Base-by-base conservation (phyloP, 2,797 vertebrate genomes). In the Chlorospingus flavigularis region DNA sequence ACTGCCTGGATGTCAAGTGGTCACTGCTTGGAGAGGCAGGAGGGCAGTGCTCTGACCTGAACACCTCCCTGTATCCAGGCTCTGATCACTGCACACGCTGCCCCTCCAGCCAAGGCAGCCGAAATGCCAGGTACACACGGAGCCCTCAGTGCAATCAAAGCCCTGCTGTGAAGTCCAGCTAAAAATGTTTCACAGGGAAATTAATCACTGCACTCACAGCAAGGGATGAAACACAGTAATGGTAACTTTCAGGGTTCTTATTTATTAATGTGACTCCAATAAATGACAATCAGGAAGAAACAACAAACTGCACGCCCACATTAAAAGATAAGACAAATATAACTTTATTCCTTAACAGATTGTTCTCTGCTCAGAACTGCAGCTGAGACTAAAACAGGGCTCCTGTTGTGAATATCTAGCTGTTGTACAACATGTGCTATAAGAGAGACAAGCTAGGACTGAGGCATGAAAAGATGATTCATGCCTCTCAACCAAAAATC, bases 341-440 rank as follows among this genome's bases (percentile, higher is more conserved):
- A 77, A 63, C 47, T 15, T 16, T 68, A 45, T 23, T 92, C 62
- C 28, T 58, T 77, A 70, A 73, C 39, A 89, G 40, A 39, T 1
- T 67, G 53, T 4, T 1, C 63, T 86, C 43, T 86, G 31, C 58
- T 83, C 39, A 60, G 65, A 86, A 37, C 31, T 70, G 40, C 31
- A 83, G 61, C 89, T 40, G 35, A 90, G 42, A 91, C 71, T 63
- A 72, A 93, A 88, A 37, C 40, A 83, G 50, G 25, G 70, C 58
- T 86, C 90, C 58, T 40, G 33, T 35, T 47, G 39, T 62, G 81
- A 51, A 28, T 30, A 35, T 3, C 9, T 9, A 79, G 53, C 50
- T 80, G 17, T 28, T 45, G 67, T 31, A 86, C 18, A 90, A 76
- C 66, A 86, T 4, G 40, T 47, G 40, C 37, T 71, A 13, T 5